Base-by-base conservation (phyloP, 2,888 invertebrate genomes). In the Siphonodentalium dalli region DNA sequence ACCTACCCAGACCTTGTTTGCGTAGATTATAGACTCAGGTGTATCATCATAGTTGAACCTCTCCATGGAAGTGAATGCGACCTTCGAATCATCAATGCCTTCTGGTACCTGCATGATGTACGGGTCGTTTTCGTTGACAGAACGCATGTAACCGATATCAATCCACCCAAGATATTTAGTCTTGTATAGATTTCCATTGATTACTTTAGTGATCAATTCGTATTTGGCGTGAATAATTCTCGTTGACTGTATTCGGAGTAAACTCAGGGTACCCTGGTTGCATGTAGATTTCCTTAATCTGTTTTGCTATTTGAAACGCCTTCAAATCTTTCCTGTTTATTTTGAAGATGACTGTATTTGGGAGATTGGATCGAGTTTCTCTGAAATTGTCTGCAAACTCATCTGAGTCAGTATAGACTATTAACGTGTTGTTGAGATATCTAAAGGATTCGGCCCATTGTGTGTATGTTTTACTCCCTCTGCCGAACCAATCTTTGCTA, bases 201-300 rank as follows among this genome's bases (percentile, higher is more conserved):
- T 29, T 11, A 38, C 41, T n/a, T 56, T 33, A 26, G 38, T 15
- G 6, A 56, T 21, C 1, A 35, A 18, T 24, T 44, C 51, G 27
- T 46, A 56, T 27, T 56, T 56, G 2, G 44, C 41, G 26, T 56
- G 56, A 21, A 28, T 56, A 56, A 9, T 52, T 40, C 9, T 51
- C 34, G 2, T 35, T 21, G 13, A 56, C 51, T 11, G 56, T 56
- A 37, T 40, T 53, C 7, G 56, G 56, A 20, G 23, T 9, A 39
- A 43, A 40, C 21, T 52, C 45, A 7, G 56, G 56, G 24, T 56
- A 56, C 6, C 8, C 23, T 3, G 51, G 46, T 6, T 46, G 20
- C 0, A 11, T 8, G 21, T 47, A 45, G n/a, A 56, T 46, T 23
- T 31, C 29, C n/a, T 21, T n/a, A 18, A 56, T 56, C 27, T 33